Conservation (phyloP, 1,140 invertebrate species). For the Bombus haemorrhoidalis region DNA sequence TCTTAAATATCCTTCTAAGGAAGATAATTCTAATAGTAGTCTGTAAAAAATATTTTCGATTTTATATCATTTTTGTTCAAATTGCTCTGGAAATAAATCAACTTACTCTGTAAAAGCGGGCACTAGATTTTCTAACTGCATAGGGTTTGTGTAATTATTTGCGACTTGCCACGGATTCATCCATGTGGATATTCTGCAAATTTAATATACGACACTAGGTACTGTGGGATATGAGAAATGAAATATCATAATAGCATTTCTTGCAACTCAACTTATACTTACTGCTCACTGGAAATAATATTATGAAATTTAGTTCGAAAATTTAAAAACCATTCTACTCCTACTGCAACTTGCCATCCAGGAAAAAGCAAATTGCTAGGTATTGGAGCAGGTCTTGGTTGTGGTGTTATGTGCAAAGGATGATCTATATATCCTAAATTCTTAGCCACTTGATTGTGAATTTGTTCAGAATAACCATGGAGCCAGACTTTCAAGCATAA, state of each 20-base stretch:
- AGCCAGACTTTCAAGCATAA: conserved; percentile 85
- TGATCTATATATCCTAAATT: conserved; percentile 82
- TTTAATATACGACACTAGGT: not conserved
- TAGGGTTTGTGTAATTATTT: conserved; percentile 86
- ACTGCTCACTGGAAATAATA: conserved; percentile 86
- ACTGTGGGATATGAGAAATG: not conserved
- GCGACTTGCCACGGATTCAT: conserved; percentile 87
- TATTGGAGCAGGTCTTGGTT: conserved; percentile 80
- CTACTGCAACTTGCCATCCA: conserved; percentile 84
- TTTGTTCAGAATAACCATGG: conserved; percentile 80
- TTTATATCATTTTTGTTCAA: conserved; percentile 22
- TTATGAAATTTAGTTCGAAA: conserved; percentile 83
- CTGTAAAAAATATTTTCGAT: conserved; percentile 70
- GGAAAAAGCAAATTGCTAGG: conserved; percentile 84
- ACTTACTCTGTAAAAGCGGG: conserved; percentile 84
- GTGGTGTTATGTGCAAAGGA: conserved; percentile 77
- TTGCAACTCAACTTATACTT: conserved; percentile 72
- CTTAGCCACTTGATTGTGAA: conserved; percentile 81
- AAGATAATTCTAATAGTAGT: conserved; percentile 82
- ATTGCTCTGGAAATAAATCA: conserved; percentile 23
- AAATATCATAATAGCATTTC: not conserved
- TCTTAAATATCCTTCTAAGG: conserved; percentile 83
- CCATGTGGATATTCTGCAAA: conserved; percentile 85
- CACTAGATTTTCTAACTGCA: conserved; percentile 85
- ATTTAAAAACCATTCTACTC: conserved; percentile 84